A percentile compares a stretch with the other conserved stretches of the same genome.
These are phyloP conservation scores for Acronicta alni DNA, from an alignment of 2,888 invertebrate species.

Conservation along the genomic window DNA sequence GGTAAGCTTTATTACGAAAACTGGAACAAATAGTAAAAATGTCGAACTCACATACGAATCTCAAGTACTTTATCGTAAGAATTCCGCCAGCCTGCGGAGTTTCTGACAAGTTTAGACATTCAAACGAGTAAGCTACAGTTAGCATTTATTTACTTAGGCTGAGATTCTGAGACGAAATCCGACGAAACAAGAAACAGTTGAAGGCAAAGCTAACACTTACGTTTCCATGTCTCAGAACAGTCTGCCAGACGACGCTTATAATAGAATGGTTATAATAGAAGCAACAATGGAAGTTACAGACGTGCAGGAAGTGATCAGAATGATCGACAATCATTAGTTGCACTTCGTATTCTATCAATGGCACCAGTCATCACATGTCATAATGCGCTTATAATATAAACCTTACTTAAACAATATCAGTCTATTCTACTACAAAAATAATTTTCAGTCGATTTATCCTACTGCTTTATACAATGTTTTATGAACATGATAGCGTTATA, in stretches of 20 bases:
- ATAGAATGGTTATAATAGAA: slow-evolving; percentile 54
- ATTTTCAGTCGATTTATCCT: slow-evolving; percentile 88
- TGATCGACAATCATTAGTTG: slow-evolving; percentile 75
- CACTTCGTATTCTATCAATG: slow-evolving; percentile 87
- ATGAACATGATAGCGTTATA: slow-evolving; percentile 65
- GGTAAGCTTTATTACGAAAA: slow-evolving; percentile 21
- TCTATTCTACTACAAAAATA: slow-evolving; percentile 89
- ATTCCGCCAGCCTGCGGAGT: too few species aligned
- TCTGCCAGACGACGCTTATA: slow-evolving; percentile 33
- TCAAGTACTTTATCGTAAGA: too few species aligned
- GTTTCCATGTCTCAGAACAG: background rate
- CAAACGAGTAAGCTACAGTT: too few species aligned
- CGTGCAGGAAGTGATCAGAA: slow-evolving; percentile 76
- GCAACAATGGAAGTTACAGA: slow-evolving; percentile 86
- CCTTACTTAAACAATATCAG: slow-evolving; percentile 86
- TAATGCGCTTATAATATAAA: slow-evolving; percentile 82
- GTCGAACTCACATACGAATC: too few species aligned
- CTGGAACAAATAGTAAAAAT: too few species aligned
- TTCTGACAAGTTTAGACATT: too few species aligned
- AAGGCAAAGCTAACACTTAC: too few species aligned
- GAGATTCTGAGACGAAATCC: too few species aligned
- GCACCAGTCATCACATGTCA: slow-evolving; percentile 89
- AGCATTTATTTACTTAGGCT: too few species aligned
- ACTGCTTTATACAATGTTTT: slow-evolving; percentile 80
- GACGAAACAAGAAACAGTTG: too few species aligned